Conservation (phyloP, 2,888 invertebrate genomes). For the Copidosoma aretas region DNA sequence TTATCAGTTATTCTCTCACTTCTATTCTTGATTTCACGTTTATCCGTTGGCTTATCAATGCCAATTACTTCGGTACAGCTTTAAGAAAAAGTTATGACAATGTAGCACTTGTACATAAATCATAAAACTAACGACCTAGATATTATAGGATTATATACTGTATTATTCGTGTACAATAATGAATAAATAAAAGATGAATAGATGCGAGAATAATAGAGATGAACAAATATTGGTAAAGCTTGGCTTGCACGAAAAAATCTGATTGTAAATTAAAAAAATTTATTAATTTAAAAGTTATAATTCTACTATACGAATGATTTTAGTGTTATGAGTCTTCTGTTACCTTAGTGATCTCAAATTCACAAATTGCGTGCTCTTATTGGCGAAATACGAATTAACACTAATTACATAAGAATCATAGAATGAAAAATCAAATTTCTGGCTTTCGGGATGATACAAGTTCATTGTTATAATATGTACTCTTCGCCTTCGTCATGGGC, state of each 20-base stretch:
- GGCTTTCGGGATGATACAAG: too few relatives aligned
- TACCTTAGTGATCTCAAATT: too few relatives aligned
- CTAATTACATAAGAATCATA: background rate
- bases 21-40: conserved; percentile 31
- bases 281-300: background rate
- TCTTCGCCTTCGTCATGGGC: background rate
- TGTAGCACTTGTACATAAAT: conserved; percentile 34
- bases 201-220: too few relatives aligned
- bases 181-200: conserved; percentile 4
- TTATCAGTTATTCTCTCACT: conserved; percentile 12
- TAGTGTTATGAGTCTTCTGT: too few relatives aligned
- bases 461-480: too few relatives aligned
- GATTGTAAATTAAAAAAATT: too few relatives aligned
- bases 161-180: conserved; percentile 20
- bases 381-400: too few relatives aligned
- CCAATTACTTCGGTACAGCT: conserved; percentile 55
- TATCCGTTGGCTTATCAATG: conserved; percentile 35
- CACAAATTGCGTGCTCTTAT: too few relatives aligned
- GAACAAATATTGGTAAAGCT: too few relatives aligned
- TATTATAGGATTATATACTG: conserved; percentile 15
- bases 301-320: conserved; percentile 2
- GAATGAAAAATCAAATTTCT: too few relatives aligned
- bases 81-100: conserved; percentile 44
- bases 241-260: too few relatives aligned
- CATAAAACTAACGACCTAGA: conserved; percentile 30